Evolutionary conservation across 2,113 vertebrate species (phyloP).

Genomic region (Taurulus bubalis): DNA sequence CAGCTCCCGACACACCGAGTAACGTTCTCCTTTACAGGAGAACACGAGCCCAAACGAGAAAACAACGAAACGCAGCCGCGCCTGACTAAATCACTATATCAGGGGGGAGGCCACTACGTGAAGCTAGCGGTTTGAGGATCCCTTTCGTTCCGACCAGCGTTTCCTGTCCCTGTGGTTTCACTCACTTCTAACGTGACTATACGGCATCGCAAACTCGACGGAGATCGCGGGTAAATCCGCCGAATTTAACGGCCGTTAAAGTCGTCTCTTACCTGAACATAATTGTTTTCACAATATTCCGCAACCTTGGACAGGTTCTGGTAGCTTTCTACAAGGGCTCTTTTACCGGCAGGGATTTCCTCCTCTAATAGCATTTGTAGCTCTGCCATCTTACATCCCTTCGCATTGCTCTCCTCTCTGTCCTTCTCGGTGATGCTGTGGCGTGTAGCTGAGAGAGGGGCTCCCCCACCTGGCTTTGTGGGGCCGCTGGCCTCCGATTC

Average conservation of each 20-base stretch:
- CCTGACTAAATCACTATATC: not conserved
- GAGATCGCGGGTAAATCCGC: not conserved
- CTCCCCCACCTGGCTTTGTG: constrained; percentile 91
- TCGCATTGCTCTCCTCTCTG: constrained; percentile 84
- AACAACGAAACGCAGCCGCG: not conserved
- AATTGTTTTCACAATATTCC: constrained; percentile 99
- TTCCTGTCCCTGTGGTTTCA: constrained; percentile 75
- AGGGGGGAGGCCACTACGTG: constrained; percentile 3
- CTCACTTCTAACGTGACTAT: constrained; percentile 47
- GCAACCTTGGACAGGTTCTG: constrained; percentile 97
- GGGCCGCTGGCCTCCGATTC: constrained; percentile 86
- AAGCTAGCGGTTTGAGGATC: constrained; percentile 51
- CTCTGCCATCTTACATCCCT: constrained; percentile 99
- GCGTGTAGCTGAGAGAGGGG: constrained; percentile 73
- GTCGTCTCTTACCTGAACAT: constrained; percentile 91
- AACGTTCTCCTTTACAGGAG: constrained; percentile 17
- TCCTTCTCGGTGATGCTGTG: constrained; percentile 81
- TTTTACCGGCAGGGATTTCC: constrained; percentile 97
- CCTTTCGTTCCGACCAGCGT: constrained; percentile 61
- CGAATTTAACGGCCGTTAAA: not conserved
- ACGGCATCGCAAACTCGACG: constrained; percentile 63
- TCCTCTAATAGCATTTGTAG: constrained; percentile 99
- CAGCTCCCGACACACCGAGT: constrained; percentile 35
- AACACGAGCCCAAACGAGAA: not conserved
- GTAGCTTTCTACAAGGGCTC: constrained; percentile 97